Conservation (phyloP, 2,113 vertebrate genomes). For the Tautogolabrus adspersus region DNA sequence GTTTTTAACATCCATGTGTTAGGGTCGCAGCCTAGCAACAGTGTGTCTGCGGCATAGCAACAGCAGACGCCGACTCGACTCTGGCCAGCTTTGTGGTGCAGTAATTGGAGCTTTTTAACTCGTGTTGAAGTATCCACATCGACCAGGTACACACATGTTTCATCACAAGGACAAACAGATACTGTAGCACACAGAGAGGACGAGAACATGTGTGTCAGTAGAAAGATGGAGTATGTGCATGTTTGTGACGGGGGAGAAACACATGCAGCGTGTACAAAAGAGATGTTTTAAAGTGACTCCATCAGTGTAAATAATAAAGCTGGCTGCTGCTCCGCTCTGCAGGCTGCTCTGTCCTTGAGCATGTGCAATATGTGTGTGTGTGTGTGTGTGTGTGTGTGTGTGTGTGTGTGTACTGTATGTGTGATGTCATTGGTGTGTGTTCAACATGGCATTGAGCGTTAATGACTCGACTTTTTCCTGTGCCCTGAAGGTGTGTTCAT, state of each 20-base stretch:
- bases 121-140: constrained; percentile 12
- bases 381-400: background rate
- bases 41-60: constrained; percentile 66
- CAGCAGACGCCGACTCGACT: constrained; percentile 41
- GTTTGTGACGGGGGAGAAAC: background rate
- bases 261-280: no score
- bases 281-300: background rate
- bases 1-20: constrained; percentile 3
- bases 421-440: background rate
- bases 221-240: background rate
- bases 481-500: constrained; percentile 25
- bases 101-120: constrained; percentile 61
- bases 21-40: constrained; percentile 71
- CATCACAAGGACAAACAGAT: constrained; percentile 14
- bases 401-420: no score
- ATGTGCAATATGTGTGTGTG: background rate
- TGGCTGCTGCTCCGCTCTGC: constrained; percentile 1
- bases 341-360: constrained; percentile 38
- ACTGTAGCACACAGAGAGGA: no score
- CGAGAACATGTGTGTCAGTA: background rate
- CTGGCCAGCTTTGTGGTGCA: constrained; percentile 22
- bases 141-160: background rate
- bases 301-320: constrained; percentile 21
- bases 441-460: background rate
- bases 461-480: background rate